Conservation (phyloP, 2,888 invertebrate species). For the Horisme vitalbata region DNA sequence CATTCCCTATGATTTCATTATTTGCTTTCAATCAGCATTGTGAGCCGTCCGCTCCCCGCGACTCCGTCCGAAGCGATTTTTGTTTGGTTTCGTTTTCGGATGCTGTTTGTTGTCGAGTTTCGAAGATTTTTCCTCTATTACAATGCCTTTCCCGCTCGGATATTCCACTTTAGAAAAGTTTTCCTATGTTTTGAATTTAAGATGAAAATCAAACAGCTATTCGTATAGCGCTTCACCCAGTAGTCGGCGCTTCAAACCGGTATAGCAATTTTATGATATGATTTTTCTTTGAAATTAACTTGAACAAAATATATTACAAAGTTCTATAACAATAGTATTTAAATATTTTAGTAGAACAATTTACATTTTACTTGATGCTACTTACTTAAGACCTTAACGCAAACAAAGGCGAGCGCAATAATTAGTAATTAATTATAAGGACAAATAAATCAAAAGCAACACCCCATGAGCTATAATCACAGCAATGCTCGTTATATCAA, state of each 20-base stretch:
- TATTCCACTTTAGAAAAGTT: conserved; percentile 27
- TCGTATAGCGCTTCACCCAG: conserved; percentile 7
- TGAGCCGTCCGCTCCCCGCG: conserved; percentile 57
- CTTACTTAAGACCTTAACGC: no score
- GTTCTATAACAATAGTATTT: no score
- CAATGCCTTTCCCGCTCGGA: conserved; percentile 22
- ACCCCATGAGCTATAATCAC: not conserved
- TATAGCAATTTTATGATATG: conserved; percentile 1
- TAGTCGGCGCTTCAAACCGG: conserved; percentile 4
- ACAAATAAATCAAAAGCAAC: not conserved
- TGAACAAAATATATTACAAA: no score
- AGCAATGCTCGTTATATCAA: not conserved
- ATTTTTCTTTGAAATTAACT: no score
- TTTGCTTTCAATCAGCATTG: conserved; percentile 82
- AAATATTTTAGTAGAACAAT: no score
- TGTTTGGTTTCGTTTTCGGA: conserved; percentile 80
- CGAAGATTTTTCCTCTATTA: conserved; percentile 58
- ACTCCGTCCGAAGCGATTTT: conserved; percentile 63
- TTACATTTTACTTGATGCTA: no score
- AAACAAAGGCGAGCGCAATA: no score
- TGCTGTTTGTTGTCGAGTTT: conserved; percentile 73
- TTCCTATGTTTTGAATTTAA: conserved; percentile 22
- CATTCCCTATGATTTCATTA: conserved; percentile 79
- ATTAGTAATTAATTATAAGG: no score
- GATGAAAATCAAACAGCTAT: conserved; percentile 23